phyloP scores from a whole-genome alignment of 2,888 invertebrate genomes.

The Salticus scenicus region DNA sequence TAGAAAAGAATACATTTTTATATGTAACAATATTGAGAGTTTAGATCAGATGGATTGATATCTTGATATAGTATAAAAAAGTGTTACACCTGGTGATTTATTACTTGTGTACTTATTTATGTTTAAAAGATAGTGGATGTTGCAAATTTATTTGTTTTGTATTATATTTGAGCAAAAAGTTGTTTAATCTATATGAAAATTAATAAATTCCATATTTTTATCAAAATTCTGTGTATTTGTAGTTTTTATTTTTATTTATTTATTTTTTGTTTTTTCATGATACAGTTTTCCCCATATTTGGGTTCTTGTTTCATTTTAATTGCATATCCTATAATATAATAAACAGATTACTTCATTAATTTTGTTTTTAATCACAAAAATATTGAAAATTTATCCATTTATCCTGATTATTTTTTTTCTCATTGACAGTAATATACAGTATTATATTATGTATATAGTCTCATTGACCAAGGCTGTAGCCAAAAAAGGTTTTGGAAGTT shows the following conservation, averaged over 20 bases:
- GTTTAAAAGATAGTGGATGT: slow-evolving; percentile 34
- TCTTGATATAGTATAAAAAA: not conserved
- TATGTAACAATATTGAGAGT: not conserved
- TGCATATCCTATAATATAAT: too few relatives aligned
- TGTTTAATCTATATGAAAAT: slow-evolving; percentile 43
- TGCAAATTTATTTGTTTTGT: slow-evolving; percentile 40
- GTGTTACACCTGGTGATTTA: slow-evolving; percentile 21
- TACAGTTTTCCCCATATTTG: too few relatives aligned
- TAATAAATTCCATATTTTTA: slow-evolving; percentile 49
- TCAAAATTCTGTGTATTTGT: slow-evolving; percentile 8
- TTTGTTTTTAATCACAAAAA: too few relatives aligned
- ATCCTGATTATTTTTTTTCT: too few relatives aligned
- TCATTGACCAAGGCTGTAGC: too few relatives aligned
- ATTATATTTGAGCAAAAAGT: slow-evolving; percentile 37
- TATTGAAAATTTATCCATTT: too few relatives aligned
- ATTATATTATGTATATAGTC: too few relatives aligned
- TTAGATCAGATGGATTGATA: not conserved
- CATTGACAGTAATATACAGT: too few relatives aligned
- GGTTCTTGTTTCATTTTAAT: too few relatives aligned
- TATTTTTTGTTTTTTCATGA: too few relatives aligned
- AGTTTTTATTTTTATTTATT: not conserved
- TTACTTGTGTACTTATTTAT: slow-evolving; percentile 42
- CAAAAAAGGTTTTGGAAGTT: too few relatives aligned
- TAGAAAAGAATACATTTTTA: not conserved
- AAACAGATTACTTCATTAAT: too few relatives aligned